phyloP scores from a whole-genome alignment of 2,888 invertebrate genomes.

The Apodemia duryi region DNA sequence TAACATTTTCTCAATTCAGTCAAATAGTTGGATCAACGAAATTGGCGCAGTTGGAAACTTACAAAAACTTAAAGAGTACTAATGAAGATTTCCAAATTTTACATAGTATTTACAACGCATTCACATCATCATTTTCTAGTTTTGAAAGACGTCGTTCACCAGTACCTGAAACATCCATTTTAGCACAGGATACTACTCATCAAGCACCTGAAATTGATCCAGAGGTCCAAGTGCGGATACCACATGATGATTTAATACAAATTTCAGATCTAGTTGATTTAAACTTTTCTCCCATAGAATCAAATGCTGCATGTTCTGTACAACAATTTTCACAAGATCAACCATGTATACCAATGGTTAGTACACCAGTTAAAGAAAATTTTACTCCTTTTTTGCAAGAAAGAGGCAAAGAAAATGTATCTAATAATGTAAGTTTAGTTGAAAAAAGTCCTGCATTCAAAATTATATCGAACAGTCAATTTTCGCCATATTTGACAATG shows the following conservation, averaged over 20 bases:
- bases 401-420: slow-evolving; percentile 7
- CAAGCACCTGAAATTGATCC: not conserved
- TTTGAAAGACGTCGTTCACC: not conserved
- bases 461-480: slow-evolving; percentile 8
- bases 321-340: slow-evolving; percentile 5
- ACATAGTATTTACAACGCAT: not conserved
- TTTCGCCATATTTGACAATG: not conserved
- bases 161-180: not conserved
- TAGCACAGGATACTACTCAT: not conserved
- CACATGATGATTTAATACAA: not conserved
- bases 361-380: slow-evolving; percentile 9
- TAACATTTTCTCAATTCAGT: slow-evolving; percentile 2
- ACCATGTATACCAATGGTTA: slow-evolving; percentile 13
- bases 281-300: not conserved
- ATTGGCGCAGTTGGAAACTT: not conserved
- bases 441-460: slow-evolving; percentile 4
- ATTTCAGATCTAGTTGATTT: not conserved
- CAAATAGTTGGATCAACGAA: not conserved
- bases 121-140: not conserved
- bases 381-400: not conserved
- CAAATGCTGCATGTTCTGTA: not conserved
- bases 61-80: not conserved
- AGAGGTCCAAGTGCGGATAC: not conserved
- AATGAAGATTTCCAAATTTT: not conserved
- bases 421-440: slow-evolving; percentile 7